phyloP scores from a whole-genome alignment of 1,140 invertebrate genomes.

The Drosophila neocordata region DNA sequence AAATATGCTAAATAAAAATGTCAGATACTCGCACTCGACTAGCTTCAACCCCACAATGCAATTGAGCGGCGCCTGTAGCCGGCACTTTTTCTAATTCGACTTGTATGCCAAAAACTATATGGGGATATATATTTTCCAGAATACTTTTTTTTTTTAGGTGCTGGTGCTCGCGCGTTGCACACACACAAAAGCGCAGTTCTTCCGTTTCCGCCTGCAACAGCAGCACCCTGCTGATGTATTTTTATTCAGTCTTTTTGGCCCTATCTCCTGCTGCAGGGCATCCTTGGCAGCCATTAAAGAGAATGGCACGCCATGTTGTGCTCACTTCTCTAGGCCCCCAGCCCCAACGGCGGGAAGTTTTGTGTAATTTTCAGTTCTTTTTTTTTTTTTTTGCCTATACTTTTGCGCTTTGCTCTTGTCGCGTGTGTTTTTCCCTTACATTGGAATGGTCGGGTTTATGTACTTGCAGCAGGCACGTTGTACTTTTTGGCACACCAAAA shows the following conservation, averaged over 20 bases:
- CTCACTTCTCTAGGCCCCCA: conserved; percentile 24
- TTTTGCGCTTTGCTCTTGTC: conserved; percentile 41
- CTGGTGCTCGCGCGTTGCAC: conserved; percentile 12
- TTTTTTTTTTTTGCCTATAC: background rate
- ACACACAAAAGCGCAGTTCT: conserved; percentile 57
- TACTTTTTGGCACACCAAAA: conserved; percentile 57
- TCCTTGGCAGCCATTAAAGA: conserved; percentile 55
- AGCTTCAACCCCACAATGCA: conserved; percentile 26
- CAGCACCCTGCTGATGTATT: conserved; percentile 7
- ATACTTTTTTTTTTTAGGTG: conserved; percentile 10
- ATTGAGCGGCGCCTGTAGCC: conserved; percentile 75
- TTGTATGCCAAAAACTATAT: background rate
- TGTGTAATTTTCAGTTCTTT: conserved; percentile 54
- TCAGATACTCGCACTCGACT: conserved; percentile 31
- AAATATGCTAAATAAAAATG: conserved; percentile 69
- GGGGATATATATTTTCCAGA: background rate
- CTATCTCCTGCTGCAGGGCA: conserved; percentile 31
- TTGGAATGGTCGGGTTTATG: conserved; percentile 39
- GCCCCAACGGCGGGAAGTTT: conserved; percentile 41
- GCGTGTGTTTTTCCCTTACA: conserved; percentile 33
- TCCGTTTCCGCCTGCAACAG: conserved; percentile 8
- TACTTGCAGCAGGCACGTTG: conserved; percentile 49
- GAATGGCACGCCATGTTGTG: conserved; percentile 54
- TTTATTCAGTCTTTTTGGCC: conserved; percentile 18
- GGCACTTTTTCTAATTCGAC: conserved; percentile 74